These are phyloP conservation scores for Watsonalla cultraria DNA, from an alignment of 2,888 invertebrate species.

Conservation along the genomic window DNA sequence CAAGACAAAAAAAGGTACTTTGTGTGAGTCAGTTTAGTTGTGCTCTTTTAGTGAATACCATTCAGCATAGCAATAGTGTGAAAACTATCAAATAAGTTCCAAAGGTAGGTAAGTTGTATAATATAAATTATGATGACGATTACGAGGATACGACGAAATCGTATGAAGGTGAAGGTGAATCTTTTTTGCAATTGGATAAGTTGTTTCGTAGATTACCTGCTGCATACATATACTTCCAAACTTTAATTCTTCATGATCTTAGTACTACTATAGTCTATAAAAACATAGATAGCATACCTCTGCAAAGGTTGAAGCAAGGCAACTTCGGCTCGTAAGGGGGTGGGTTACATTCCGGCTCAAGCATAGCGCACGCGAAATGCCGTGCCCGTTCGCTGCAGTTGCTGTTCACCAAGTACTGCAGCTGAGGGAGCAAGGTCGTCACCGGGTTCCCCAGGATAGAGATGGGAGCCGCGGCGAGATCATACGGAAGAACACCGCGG, in stretches of 20 bases:
- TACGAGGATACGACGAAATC: too few species aligned
- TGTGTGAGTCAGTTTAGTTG: too few species aligned
- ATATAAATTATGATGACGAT: too few species aligned
- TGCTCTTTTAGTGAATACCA: too few species aligned
- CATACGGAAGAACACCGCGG: conserved; percentile 83
- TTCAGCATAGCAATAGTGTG: too few species aligned
- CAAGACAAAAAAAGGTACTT: too few species aligned
- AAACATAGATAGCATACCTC: conserved; percentile 61
- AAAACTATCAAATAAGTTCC: too few species aligned
- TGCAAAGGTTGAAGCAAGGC: conserved; percentile 82
- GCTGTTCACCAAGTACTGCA: conserved; percentile 79
- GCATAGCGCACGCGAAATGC: conserved; percentile 80
- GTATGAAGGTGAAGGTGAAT: too few species aligned
- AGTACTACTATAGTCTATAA: too few species aligned
- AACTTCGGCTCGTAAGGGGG: conserved; percentile 76
- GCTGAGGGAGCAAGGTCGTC: conserved; percentile 69
- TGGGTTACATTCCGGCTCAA: conserved; percentile 84
- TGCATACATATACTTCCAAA: background rate
- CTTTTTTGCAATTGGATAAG: too few species aligned
- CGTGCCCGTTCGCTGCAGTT: conserved; percentile 81
- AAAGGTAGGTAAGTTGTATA: too few species aligned
- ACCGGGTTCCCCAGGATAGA: conserved; percentile 56
- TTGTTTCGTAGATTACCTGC: too few species aligned
- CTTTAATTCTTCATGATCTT: background rate
- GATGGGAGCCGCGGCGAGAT: conserved; percentile 76